Conservation (phyloP, 1,140 invertebrate species). For the Thaumatotibia leucotreta region DNA sequence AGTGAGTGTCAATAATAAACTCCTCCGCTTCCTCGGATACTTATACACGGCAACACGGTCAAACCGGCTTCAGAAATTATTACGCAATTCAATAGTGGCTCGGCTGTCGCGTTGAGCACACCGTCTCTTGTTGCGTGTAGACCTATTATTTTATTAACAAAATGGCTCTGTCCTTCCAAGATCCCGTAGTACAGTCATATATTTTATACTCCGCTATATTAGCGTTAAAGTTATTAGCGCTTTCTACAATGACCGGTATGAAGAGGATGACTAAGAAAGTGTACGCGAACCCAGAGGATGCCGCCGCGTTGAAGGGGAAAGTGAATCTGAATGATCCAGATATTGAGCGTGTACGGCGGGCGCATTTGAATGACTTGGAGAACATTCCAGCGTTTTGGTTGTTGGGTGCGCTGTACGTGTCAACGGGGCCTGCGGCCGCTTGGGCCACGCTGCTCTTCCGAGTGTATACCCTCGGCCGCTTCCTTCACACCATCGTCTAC, state of each 20-base stretch:
- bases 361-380: conserved; percentile 18
- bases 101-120: neutral
- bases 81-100: neutral
- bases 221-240: conserved; percentile 73
- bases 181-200: conserved; percentile 68
- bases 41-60: no score
- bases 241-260: conserved; percentile 70
- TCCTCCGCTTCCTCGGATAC: no score
- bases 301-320: conserved; percentile 46
- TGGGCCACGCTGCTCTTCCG: conserved; percentile 79
- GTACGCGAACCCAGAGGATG: conserved; percentile 53
- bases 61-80: neutral
- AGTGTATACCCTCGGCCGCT: conserved; percentile 77
- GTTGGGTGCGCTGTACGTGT: conserved; percentile 79
- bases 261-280: conserved; percentile 57
- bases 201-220: conserved; percentile 75
- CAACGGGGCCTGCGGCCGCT: conserved; percentile 76
- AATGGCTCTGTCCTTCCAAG: conserved; percentile 48
- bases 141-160: conserved; percentile 12
- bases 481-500: conserved; percentile 83
- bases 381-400: conserved; percentile 82
- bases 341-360: conserved; percentile 65
- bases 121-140: neutral
- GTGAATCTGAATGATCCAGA: conserved; percentile 73
- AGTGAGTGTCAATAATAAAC: no score